A percentile compares a stretch with the other conserved stretches of the same genome.
Evolutionary conservation across 2,888 invertebrate genomes (phyloP).

Genomic region (Melanargia galathea): DNA sequence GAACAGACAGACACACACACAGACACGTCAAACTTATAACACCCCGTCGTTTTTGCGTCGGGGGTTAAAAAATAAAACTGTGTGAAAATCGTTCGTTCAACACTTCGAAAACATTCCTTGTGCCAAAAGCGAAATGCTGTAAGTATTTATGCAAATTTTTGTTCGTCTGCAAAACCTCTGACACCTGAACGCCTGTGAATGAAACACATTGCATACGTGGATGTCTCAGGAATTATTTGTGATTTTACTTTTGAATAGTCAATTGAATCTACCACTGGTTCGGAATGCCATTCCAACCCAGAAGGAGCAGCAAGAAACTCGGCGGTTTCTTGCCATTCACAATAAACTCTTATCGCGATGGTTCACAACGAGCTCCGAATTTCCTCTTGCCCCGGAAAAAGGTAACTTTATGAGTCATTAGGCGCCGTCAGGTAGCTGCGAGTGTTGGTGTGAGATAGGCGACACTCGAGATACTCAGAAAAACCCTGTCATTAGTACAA

Average conservation of each 20-base stretch:
- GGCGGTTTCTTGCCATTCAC: neutral
- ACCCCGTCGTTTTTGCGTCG: too few species aligned
- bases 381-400: constrained; percentile 4
- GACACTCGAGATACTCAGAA: too few species aligned
- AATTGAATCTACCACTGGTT: too few species aligned
- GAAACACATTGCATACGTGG: constrained; percentile 23
- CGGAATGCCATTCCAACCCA: too few species aligned
- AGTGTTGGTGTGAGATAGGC: constrained; percentile 1
- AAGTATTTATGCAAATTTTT: constrained; percentile 27
- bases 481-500: constrained; percentile 1
- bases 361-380: constrained; percentile 9
- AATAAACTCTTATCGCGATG: constrained; percentile 17
- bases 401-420: constrained; percentile 12
- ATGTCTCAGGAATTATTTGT: neutral
- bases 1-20: too few species aligned
- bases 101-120: neutral
- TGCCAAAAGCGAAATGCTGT: constrained; percentile 31
- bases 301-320: neutral
- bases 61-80: too few species aligned
- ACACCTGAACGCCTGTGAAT: constrained; percentile 35
- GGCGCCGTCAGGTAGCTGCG: constrained; percentile 6
- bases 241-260: too few species aligned
- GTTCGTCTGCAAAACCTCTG: constrained; percentile 33
- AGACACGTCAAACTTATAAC: too few species aligned
- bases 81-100: neutral